phyloP scores from a whole-genome alignment of 2,797 vertebrate species.

The Takifugu ocellatus region DNA sequence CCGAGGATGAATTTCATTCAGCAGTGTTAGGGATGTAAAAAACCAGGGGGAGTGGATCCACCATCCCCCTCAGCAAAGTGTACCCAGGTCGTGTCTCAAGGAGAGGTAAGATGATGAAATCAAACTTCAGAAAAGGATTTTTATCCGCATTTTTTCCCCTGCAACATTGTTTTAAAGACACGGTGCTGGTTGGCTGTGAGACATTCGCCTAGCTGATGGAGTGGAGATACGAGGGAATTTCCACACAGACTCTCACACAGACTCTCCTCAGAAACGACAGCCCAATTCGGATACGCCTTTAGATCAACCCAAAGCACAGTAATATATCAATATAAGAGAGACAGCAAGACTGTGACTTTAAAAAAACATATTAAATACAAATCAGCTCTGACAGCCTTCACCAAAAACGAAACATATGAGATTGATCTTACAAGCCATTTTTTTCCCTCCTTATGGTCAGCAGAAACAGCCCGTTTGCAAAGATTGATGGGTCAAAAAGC shows the following conservation, averaged over 20 bases:
- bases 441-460: slow-evolving; percentile 9
- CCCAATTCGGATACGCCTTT: slow-evolving; percentile 4
- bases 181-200: background rate
- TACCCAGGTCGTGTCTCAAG: no score
- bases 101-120: slow-evolving; percentile 2
- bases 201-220: slow-evolving; percentile 8
- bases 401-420: background rate
- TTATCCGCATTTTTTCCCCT: slow-evolving; percentile 15
- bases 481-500: slow-evolving; percentile 12
- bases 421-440: slow-evolving; percentile 3
- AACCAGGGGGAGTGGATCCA: no score
- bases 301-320: slow-evolving; percentile 4
- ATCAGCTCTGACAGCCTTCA: slow-evolving; percentile 9
- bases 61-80: no score
- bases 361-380: slow-evolving; percentile 29
- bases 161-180: background rate
- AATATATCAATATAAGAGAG: slow-evolving; percentile 16
- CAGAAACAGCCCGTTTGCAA: slow-evolving; percentile 13
- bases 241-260: slow-evolving; percentile 1
- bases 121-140: background rate
- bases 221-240: slow-evolving; percentile 16
- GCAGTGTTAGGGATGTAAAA: no score
- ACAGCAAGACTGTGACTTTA: slow-evolving; percentile 17
- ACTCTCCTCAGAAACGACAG: slow-evolving; percentile 13
- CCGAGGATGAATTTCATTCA: no score